phyloP scores from a whole-genome alignment of 2,113 vertebrate species.

The Entelurus aequoreus region DNA sequence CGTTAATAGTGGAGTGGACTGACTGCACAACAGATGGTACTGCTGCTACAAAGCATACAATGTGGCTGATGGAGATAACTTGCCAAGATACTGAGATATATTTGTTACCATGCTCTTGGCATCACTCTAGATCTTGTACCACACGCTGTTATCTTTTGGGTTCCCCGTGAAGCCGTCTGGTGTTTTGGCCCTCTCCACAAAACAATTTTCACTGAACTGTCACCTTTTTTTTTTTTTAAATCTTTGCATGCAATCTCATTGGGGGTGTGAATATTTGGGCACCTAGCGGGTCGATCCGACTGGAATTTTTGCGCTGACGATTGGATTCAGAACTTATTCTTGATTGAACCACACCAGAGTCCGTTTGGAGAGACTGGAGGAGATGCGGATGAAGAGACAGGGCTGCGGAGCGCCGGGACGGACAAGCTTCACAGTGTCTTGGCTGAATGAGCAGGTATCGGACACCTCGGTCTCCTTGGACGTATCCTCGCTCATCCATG shows the following conservation, averaged over 20 bases:
- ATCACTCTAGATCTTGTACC: not conserved
- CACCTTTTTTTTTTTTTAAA: not conserved
- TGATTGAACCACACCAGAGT: no score
- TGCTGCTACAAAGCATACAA: not conserved
- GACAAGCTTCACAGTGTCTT: no score
- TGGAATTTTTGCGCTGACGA: no score
- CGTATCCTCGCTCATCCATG: no score
- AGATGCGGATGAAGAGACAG: no score
- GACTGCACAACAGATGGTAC: not conserved
- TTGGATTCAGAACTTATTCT: no score
- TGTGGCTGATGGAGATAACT: conserved; percentile 2
- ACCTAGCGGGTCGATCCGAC: no score
- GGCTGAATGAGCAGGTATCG: no score
- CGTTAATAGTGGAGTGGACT: not conserved
- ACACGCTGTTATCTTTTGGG: not conserved
- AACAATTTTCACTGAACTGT: not conserved
- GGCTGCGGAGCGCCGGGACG: no score
- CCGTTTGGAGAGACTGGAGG: no score
- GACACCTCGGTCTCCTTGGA: no score
- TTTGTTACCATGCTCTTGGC: not conserved
- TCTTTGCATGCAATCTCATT: not conserved
- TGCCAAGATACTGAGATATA: not conserved
- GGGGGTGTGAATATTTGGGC: no score
- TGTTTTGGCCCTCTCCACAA: not conserved
- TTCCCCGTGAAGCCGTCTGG: not conserved